A percentile compares a stretch with the other conserved stretches of the same genome.
These are phyloP conservation scores for Ovis aries DNA, from an alignment of 2,113 vertebrate species.

Conservation along the genomic window DNA sequence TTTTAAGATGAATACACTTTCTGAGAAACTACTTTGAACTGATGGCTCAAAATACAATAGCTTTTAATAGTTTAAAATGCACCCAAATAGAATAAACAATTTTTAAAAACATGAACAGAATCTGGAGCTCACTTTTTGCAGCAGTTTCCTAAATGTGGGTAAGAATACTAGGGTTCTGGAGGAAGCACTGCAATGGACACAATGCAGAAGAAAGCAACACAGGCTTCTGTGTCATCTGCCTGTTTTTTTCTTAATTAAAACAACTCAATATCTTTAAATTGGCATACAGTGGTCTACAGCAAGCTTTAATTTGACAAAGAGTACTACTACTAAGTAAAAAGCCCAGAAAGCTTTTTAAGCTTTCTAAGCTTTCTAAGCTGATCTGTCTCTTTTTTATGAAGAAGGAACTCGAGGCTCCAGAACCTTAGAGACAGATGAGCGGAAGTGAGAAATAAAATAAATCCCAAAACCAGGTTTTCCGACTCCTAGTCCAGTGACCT, in stretches of 20 bases:
- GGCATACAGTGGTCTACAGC: not conserved
- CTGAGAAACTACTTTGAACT: conserved; percentile 5
- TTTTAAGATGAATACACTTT: conserved; percentile 5
- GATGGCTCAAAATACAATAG: not conserved
- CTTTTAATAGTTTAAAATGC: not conserved
- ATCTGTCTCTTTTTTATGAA: not conserved
- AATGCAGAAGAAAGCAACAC: not conserved
- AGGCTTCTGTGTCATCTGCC: not conserved
- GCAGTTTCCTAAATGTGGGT: not conserved
- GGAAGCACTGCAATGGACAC: not conserved
- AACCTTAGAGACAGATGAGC: not conserved
- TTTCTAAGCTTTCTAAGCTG: not conserved
- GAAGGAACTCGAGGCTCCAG: not conserved
- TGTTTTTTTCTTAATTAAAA: not conserved
- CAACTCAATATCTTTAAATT: not conserved
- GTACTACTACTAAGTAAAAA: not conserved
- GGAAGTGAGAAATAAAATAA: not conserved
- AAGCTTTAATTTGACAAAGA: not conserved
- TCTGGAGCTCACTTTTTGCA: not conserved
- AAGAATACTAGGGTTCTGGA: not conserved
- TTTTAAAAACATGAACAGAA: not conserved
- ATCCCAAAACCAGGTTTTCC: not conserved
- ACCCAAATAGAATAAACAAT: not conserved
- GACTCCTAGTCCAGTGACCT: not conserved
- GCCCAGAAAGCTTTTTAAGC: not conserved